phyloP scores from a whole-genome alignment of 1,140 invertebrate species.

The Drosophila ficusphila region DNA sequence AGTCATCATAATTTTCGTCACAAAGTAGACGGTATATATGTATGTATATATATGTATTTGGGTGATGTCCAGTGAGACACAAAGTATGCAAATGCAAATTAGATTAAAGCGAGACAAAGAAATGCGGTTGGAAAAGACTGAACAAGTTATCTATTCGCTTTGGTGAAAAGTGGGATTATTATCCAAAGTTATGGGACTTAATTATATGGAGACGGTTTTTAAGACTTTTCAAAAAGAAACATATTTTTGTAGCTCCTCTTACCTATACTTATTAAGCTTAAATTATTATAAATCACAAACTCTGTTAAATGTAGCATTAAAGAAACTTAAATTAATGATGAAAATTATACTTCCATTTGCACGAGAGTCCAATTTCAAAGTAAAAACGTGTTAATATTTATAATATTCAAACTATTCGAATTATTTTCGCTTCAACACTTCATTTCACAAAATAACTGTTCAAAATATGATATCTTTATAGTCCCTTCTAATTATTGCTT shows the following conservation, averaged over 20 bases:
- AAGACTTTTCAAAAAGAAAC: too few relatives aligned
- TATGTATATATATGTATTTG: background rate
- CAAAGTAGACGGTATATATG: background rate
- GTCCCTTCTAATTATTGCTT: background rate
- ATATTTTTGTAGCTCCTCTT: too few relatives aligned
- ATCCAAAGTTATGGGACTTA: background rate
- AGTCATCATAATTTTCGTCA: constrained; percentile 45
- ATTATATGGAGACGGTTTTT: too few relatives aligned
- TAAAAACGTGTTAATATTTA: too few relatives aligned
- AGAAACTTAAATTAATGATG: too few relatives aligned
- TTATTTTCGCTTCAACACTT: background rate
- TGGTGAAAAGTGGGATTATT: background rate
- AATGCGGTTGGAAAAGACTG: constrained; percentile 24
- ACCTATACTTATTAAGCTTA: too few relatives aligned
- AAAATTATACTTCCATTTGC: too few relatives aligned
- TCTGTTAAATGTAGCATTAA: too few relatives aligned
- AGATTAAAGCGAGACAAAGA: constrained; percentile 57
- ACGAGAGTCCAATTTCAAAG: too few relatives aligned
- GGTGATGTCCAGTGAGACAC: constrained; percentile 18
- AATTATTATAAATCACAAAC: too few relatives aligned
- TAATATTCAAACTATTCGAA: background rate
- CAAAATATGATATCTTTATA: background rate
- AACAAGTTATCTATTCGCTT: constrained; percentile 19
- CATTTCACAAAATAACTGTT: background rate
- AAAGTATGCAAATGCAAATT: constrained; percentile 73